Evolutionary conservation across 1,140 invertebrate genomes (phyloP).

Genomic region (Lepidotrigona ventralis): DNA sequence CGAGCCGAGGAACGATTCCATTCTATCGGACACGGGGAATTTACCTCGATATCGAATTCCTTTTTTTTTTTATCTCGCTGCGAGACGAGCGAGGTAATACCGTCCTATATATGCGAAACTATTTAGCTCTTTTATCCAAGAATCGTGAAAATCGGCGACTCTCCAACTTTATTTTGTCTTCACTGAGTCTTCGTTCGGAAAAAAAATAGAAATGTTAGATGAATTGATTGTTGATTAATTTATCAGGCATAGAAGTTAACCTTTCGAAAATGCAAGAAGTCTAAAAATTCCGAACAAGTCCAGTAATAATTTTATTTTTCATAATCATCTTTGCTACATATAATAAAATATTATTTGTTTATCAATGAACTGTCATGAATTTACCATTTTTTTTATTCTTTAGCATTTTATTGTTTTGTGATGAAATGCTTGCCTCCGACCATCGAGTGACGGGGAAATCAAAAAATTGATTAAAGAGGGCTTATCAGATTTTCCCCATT

Average conservation of each 20-base stretch:
- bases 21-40: conserved; percentile 10
- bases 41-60: conserved; percentile 8
- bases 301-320: too few relatives aligned
- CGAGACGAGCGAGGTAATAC: background rate
- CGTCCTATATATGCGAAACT: background rate
- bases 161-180: background rate
- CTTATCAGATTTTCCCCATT: too few relatives aligned
- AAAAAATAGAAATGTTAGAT: background rate
- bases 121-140: background rate
- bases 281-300: too few relatives aligned
- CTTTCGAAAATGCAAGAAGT: too few relatives aligned
- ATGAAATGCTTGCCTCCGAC: too few relatives aligned
- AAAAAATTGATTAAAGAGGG: too few relatives aligned
- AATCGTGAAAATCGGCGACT: background rate
- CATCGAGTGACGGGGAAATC: too few relatives aligned
- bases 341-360: too few relatives aligned
- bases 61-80: background rate
- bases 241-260: too few relatives aligned
- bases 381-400: background rate
- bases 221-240: background rate
- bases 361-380: background rate
- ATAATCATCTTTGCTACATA: too few relatives aligned
- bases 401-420: too few relatives aligned
- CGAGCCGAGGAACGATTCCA: conserved; percentile 7
- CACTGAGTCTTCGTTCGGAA: background rate